A percentile compares a stretch with the other conserved stretches of the same genome.
Conservation (phyloP, 2,113 vertebrate species). For the Protobothrops flavoviridis region DNA sequence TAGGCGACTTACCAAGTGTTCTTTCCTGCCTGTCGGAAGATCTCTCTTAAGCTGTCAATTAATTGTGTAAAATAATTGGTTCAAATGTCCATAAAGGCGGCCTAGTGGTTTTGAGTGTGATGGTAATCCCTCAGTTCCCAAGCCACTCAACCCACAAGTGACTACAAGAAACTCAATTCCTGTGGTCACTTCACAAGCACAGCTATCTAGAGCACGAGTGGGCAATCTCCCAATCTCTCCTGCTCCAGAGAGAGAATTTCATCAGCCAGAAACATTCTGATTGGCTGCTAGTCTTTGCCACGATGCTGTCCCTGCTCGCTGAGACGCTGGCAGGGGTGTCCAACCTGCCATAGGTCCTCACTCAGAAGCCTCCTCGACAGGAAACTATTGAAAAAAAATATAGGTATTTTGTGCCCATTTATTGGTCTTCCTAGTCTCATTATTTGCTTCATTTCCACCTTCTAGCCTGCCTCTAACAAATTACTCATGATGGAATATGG, state of each 20-base stretch:
- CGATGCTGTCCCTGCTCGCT: neutral
- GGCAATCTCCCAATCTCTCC: neutral
- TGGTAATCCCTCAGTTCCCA: neutral
- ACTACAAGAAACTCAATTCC: neutral
- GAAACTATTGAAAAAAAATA: neutral
- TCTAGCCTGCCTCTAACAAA: neutral
- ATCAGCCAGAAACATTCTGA: neutral
- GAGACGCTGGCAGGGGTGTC: neutral
- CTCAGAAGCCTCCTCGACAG: neutral
- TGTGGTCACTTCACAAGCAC: neutral
- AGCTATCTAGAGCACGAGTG: neutral
- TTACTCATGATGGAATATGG: neutral
- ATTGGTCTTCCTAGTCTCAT: neutral
- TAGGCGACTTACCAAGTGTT: neutral
- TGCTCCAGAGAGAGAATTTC: neutral
- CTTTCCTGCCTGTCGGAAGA: neutral
- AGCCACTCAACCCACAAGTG: neutral
- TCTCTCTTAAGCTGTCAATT: neutral
- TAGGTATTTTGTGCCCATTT: neutral
- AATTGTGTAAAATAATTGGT: neutral
- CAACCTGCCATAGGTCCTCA: neutral
- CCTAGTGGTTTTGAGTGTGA: neutral
- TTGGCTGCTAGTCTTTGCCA: neutral
- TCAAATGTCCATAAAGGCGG: neutral
- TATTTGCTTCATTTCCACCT: neutral